These are phyloP conservation scores for Hydra vulgaris DNA, from an alignment of 30 jellyfish, hydroid and myxozoan species.

Conservation along the genomic window DNA sequence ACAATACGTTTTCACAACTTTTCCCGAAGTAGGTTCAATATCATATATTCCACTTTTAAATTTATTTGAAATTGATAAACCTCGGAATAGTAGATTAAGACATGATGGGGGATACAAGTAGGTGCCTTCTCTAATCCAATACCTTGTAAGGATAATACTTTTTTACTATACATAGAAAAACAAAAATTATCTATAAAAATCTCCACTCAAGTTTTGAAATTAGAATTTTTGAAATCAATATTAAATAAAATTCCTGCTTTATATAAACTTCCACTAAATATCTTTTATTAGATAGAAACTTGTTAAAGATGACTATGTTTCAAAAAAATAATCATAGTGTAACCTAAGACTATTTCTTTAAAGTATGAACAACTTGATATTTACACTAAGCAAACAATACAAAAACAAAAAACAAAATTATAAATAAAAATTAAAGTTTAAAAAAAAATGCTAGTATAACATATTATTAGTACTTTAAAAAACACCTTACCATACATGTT, in stretches of 20 bases:
- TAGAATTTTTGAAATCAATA: too few relatives aligned
- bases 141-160: slow-evolving; percentile 46
- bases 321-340: too few relatives aligned
- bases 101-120: slow-evolving; percentile 42
- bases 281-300: too few relatives aligned
- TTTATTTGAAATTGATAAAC: neutral
- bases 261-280: too few relatives aligned
- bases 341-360: too few relatives aligned
- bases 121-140: slow-evolving; percentile 70
- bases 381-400: too few relatives aligned
- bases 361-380: too few relatives aligned
- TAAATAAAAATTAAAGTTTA: neutral
- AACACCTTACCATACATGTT: slow-evolving; percentile 24
- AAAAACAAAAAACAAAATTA: neutral
- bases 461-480: neutral
- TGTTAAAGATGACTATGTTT: too few relatives aligned
- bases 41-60: slow-evolving; percentile 31
- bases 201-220: too few relatives aligned
- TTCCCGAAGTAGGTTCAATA: slow-evolving; percentile 15
- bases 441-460: neutral
- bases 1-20: slow-evolving; percentile 41
- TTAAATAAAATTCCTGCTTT: too few relatives aligned
- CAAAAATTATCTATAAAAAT: too few relatives aligned
- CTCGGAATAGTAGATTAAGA: slow-evolving; percentile 28
- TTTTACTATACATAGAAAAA: too few relatives aligned